A percentile compares a stretch with the other conserved stretches of the same genome.
Conservation (phyloP, 2,113 vertebrate species). For the Forbesichthys papilliferus region DNA sequence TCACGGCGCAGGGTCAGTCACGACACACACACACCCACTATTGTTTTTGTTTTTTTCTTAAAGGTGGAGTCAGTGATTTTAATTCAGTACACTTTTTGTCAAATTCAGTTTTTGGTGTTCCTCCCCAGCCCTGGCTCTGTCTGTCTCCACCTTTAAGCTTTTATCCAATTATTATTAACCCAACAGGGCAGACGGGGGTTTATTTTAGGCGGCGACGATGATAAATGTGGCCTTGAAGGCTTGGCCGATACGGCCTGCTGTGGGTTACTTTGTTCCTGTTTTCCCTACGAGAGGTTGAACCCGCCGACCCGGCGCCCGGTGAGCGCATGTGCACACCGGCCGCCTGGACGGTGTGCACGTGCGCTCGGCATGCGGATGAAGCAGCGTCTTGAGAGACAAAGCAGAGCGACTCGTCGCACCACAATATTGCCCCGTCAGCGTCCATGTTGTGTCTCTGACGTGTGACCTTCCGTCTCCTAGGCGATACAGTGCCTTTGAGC, state of each 20-base stretch:
- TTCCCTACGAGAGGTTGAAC: conserved; percentile 6
- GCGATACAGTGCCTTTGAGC: conserved; percentile 30
- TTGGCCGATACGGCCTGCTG: conserved; percentile 23
- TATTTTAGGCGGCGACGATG: neutral
- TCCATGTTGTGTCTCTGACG: conserved; percentile 34
- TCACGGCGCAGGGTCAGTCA: too few species aligned
- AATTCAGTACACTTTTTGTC: too few species aligned
- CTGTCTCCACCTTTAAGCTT: too few species aligned
- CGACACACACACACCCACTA: neutral
- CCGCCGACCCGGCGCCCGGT: neutral
- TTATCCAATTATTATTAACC: too few species aligned
- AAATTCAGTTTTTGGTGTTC: neutral
- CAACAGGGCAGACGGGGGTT: neutral
- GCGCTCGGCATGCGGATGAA: neutral
- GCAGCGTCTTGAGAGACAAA: conserved; percentile 30
- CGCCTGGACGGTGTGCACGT: neutral
- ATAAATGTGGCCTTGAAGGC: conserved; percentile 28
- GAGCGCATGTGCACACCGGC: neutral
- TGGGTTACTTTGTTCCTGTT: conserved; percentile 23
- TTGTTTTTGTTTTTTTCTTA: conserved; percentile 3
- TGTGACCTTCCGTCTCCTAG: conserved; percentile 27
- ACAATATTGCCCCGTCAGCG: conserved; percentile 14
- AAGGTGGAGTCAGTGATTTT: neutral
- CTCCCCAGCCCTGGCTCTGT: neutral
- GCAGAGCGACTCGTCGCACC: conserved; percentile 4